Conservation (phyloP, 2,113 vertebrate genomes). For the Hippocampus comes region DNA sequence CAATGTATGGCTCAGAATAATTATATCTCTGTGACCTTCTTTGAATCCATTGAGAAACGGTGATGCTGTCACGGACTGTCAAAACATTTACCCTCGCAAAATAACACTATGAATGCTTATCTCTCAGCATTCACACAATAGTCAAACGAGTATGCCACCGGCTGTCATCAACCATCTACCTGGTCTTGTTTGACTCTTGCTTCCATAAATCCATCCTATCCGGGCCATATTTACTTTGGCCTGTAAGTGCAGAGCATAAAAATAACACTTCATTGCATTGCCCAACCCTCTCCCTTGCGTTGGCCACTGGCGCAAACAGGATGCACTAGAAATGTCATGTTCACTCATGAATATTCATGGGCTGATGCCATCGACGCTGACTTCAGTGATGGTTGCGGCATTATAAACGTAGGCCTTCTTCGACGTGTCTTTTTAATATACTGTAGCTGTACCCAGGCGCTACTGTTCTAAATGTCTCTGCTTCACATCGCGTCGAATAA, state of each 20-base stretch:
- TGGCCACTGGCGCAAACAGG: conserved; percentile 67
- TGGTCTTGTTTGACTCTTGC: conserved; percentile 46
- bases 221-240: conserved; percentile 65
- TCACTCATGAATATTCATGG: conserved; percentile 73
- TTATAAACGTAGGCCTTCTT: conserved; percentile 35
- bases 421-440: background rate
- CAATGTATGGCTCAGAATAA: background rate
- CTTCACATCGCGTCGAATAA: background rate
- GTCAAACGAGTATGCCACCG: background rate
- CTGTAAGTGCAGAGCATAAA: conserved; percentile 54
- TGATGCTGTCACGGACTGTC: background rate
- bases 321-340: conserved; percentile 67
- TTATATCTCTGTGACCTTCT: background rate
- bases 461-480: background rate
- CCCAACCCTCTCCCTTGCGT: conserved; percentile 48
- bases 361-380: conserved; percentile 60
- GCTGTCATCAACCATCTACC: conserved; percentile 25
- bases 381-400: conserved; percentile 48
- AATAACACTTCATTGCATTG: conserved; percentile 46
- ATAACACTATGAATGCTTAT: background rate
- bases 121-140: background rate
- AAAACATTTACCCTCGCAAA: background rate
- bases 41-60: background rate
- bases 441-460: background rate
- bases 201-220: conserved; percentile 52